phyloP scores from a whole-genome alignment of 1,140 invertebrate genomes.

The Subanguina moxae region DNA sequence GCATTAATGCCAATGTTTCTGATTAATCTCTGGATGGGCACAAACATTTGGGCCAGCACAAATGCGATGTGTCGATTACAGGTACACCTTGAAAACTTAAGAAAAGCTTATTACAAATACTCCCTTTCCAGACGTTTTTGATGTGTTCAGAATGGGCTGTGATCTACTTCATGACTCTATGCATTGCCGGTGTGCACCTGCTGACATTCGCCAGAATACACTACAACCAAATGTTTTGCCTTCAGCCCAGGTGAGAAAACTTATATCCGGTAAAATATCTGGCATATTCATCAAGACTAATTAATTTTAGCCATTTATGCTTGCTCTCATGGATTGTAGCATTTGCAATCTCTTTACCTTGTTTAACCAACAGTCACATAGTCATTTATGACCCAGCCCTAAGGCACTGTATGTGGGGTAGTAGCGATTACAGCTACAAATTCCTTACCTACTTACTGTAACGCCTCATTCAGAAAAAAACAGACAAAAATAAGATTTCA shows the following conservation, averaged over 20 bases:
- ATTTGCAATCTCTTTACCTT: constrained; percentile 52
- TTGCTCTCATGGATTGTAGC: constrained; percentile 55
- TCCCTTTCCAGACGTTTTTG: constrained; percentile 52
- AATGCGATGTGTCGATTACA: constrained; percentile 52
- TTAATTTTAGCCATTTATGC: constrained; percentile 36
- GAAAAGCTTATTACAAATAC: constrained; percentile 9
- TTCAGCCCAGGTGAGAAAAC: constrained; percentile 31
- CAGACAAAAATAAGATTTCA: background rate
- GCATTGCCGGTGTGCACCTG: constrained; percentile 58
- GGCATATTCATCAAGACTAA: no score
- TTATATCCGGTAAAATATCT: constrained; percentile 14
- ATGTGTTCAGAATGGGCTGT: constrained; percentile 57
- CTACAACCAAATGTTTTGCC: constrained; percentile 57
- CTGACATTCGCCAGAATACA: constrained; percentile 58
- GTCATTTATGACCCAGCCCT: constrained; percentile 55
- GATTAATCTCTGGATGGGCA: constrained; percentile 49
- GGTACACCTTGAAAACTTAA: no score
- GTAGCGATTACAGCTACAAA: constrained; percentile 55
- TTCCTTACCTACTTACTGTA: constrained; percentile 55
- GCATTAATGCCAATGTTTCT: constrained; percentile 54
- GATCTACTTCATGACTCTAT: constrained; percentile 54
- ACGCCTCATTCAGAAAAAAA: no score
- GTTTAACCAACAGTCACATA: constrained; percentile 56
- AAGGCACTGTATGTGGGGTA: constrained; percentile 51
- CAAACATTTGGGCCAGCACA: constrained; percentile 52